These are phyloP conservation scores for Camelus bactrianus DNA, from an alignment of 2,113 vertebrate genomes.

Conservation along the genomic window DNA sequence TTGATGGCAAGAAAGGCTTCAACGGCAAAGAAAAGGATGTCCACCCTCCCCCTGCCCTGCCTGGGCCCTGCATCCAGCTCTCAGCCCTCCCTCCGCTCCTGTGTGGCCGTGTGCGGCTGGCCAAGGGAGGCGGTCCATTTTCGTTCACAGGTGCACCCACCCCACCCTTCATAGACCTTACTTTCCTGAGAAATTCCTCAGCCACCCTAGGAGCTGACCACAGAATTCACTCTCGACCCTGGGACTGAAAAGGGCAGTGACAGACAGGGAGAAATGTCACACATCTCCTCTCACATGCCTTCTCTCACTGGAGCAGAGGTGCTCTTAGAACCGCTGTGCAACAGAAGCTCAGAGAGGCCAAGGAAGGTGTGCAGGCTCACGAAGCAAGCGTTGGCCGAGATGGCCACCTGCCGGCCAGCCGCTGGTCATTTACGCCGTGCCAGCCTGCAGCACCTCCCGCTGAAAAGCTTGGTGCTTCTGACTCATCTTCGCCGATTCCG, in stretches of 20 bases:
- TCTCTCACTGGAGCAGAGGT: background rate
- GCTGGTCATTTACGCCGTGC: rapidly evolving
- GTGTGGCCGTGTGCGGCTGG: rapidly evolving
- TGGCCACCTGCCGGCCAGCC: rapidly evolving
- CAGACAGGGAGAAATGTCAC: background rate
- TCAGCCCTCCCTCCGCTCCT: background rate
- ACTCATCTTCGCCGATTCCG: background rate
- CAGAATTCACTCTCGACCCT: background rate
- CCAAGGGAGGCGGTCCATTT: rapidly evolving
- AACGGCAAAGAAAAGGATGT: rapidly evolving
- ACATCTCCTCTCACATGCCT: background rate
- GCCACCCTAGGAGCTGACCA: background rate
- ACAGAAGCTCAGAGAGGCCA: background rate
- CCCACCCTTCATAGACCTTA: no score
- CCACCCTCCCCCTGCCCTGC: rapidly evolving
- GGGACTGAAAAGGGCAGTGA: background rate
- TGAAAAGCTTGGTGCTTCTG: background rate
- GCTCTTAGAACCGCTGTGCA: background rate
- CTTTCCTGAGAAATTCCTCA: background rate
- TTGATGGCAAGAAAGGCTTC: background rate
- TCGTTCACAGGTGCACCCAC: rapidly evolving
- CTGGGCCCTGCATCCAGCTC: background rate
- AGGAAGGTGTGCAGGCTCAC: background rate
- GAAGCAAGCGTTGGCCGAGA: background rate
- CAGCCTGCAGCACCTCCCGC: background rate